Evolutionary conservation across 1,140 invertebrate genomes (phyloP), one percentile per base, ranked within the genome.

Genomic region (Heliconius hermathena): DNA sequence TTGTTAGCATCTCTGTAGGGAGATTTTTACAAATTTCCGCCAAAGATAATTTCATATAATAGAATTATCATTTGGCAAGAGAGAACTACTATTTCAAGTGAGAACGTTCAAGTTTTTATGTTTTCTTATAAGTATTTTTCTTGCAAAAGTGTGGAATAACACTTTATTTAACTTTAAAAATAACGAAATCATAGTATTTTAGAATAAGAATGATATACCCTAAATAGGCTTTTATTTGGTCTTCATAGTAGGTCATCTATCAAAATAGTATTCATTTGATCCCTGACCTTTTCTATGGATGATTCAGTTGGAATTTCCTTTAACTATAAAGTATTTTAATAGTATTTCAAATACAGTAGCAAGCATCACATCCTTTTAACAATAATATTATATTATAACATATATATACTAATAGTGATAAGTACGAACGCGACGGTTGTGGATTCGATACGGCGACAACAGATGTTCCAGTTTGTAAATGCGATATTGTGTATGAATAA

Each of bases 241-340:
- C 20, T 60, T 3, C 20, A 60, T 22, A 22, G 22, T 57, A 57
- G 54, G n/a, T 60, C 54, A 60, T 60, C 8, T 60, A 60, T 60
- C 54, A 60, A 60, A 60, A 60, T 60, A 60, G 54, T 60, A 60
- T 26, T 60, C 54, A 22, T 22, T 26, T 60, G 54, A 8, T 22
- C 54, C 20, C 20, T 60, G 54, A 60, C 54, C 54, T 60, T 60
- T 60, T 60, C n/a, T 60, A 60, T n/a, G n/a, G 54, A 60, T 60
- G 54, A 60, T 9, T 60, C 54, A 60, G 54, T 22, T 26, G 20
- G 54, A 11, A 60, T 60, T 60, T 60, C 54, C n/a, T 22, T 60
- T 26, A 26, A 60, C n/a, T n/a, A 26, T 22, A 57, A 9, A 57
- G n/a, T 57, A 22, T 20, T 57, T 11, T 3, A 57, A 57, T 3